Evolutionary conservation across 2,113 vertebrate genomes (phyloP), one percentile per base, ranked within the genome.

Genomic region (Oryzias celebensis): DNA sequence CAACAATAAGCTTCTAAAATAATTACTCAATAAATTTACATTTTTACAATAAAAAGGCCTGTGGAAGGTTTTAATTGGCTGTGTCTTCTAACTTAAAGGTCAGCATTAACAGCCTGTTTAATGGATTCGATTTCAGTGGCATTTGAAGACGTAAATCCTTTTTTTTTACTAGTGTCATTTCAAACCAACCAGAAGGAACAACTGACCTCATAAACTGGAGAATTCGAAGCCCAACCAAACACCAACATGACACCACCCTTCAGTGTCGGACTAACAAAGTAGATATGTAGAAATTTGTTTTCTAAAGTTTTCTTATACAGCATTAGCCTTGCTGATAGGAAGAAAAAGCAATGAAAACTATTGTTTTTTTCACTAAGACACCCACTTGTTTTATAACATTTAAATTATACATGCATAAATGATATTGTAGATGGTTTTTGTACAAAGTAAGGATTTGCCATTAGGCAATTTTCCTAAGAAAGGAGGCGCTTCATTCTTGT

Each of bases 201-300:
- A 46, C 2, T 68, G 72, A 80, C 68, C 58, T 45, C 31, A 83
- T 80, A 58, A 86, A 83, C 44, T 51, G 23, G 41, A 73, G 66
- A 41, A 64, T n/a, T 47, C 45, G 18, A n/a, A 47, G 5, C 16
- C 3, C n/a, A n/a, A 17, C n/a, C 45, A 47, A n/a, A 47, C n/a
- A 36, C 16, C 8, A n/a, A 47, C 45, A 47, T 17, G 16, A 17
- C 16, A 7, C 47, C 47, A 36, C 36, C 10, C 36, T 36, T 36
- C 36, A 36, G 12, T 36, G 36, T 36, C 12, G 10, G 36, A 36
- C 36, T 13, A 36, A 28, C 26, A 26, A 36, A 2, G 31, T 36
- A 36, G 31, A 7, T 10, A 7, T 36, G 31, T 8, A 7, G 7
- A 36, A 7, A 36, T 36, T 26, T 36, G 31, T 36, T 8, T 36